Evolutionary conservation across 2,113 vertebrate genomes (phyloP), one percentile per base, ranked within the genome.

Genomic region (Pelecanoides urinatrix): DNA sequence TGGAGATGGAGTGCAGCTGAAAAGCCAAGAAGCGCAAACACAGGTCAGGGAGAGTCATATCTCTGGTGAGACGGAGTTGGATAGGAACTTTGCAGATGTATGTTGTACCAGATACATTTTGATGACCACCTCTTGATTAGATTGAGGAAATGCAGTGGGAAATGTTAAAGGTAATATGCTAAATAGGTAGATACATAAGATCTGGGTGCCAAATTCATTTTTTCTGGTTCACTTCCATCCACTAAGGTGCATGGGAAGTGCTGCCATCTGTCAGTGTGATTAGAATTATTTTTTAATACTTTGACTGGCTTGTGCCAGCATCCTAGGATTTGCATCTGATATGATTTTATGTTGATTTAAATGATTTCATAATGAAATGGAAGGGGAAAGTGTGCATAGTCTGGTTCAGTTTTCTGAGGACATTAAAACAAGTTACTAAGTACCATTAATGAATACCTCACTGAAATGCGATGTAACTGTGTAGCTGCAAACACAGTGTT

Each of bases 241-340:
- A 32, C 13, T 65, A 78, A 86, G 30, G 36, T 94, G 21, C 34
- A 42, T 29, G 27, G 49, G 13, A 96, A 91, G 4, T 80, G 10
- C 19, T 91, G 27, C 21, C 42, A 63, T 86, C 65, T 93, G 88
- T 45, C 61, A 72, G 3, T 49, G 30, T 29, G 73, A 66, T 70
- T 49, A 65, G 27, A 89, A 87, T 91, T 81, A 38, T 38, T 78
- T 90, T 92, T 96, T 82, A 68, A 70, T 80, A 59, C 9, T 82
- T 90, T 4, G 1, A 3, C 22, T 65, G 25, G 4, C 34, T 61
- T 85, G 27, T 72, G 76, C 73, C 61, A 84, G 17, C 49, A 58
- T 49, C 9, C 8, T 34, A 72, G 25, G 45, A 70, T 82, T 91
- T 89, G 16, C 18, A 89, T 82, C 18, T 40, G 80, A 22, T 50